These are phyloP conservation scores for Mormyrus hasselquistii DNA, from an alignment of 2,797 vertebrate species.

Conservation along the genomic window DNA sequence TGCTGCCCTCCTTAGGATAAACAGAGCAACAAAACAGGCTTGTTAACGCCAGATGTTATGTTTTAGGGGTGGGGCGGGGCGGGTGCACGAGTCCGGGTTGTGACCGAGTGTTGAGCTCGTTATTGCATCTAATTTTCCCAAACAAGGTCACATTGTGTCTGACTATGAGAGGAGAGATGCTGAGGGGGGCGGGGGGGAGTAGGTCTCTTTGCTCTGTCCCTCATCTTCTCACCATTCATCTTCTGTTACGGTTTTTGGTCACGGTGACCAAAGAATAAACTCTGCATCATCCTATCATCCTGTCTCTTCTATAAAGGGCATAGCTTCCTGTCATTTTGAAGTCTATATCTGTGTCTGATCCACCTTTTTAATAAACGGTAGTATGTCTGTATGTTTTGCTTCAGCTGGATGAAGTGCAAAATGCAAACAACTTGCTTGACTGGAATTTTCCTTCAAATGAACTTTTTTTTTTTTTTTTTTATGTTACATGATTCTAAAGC, in stretches of 20 bases:
- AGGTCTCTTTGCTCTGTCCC: not conserved
- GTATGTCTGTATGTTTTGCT: not conserved
- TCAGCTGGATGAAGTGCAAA: not conserved
- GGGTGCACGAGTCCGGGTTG: not conserved
- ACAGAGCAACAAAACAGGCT: conserved; percentile 12
- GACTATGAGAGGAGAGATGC: not conserved
- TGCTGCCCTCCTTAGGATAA: not conserved
- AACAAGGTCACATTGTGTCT: conserved; percentile 14
- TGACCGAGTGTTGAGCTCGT: conserved; percentile 26
- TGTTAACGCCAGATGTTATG: conserved; percentile 35
- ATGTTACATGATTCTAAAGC: not conserved
- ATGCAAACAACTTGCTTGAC: not conserved
- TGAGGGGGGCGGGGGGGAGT: not conserved
- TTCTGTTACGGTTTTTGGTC: not conserved
- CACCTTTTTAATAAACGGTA: not conserved
- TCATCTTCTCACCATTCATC: not conserved
- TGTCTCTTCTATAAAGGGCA: not conserved
- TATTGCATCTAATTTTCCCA: conserved; percentile 25
- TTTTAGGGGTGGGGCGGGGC: not conserved
- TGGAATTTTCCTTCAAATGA: not conserved
- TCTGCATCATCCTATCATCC: not conserved
- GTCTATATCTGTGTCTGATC: not conserved
- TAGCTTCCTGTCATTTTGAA: not conserved
- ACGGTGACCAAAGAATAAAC: not conserved
- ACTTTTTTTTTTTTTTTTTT: not conserved